Percentiles rank a stretch among this genome's conserved stretches.
Conservation (phyloP, 2,888 invertebrate species). For the Andrena hattorfiana region DNA sequence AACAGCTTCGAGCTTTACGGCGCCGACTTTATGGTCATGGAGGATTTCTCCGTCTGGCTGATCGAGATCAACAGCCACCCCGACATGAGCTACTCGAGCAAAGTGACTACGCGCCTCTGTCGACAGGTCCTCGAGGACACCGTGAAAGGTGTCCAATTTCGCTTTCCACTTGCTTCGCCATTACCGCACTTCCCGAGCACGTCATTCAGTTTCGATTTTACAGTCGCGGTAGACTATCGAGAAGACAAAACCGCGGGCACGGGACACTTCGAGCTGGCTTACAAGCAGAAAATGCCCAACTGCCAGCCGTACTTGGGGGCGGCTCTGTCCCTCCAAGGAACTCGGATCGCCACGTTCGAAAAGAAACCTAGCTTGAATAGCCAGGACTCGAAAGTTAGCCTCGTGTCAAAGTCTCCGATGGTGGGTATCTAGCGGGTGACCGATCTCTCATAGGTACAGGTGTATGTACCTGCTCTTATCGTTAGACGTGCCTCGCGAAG, state of each 20-base stretch:
- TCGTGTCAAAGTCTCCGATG: conserved; percentile 73
- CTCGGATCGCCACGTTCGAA: conserved; percentile 86
- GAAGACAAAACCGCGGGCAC: conserved; percentile 91
- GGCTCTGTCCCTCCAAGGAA: conserved; percentile 89
- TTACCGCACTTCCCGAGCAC: too few species aligned
- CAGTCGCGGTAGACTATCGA: conserved; percentile 92
- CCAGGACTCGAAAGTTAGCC: conserved; percentile 84
- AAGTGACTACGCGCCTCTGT: conserved; percentile 94
- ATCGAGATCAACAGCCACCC: conserved; percentile 98
- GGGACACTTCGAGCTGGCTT: conserved; percentile 92
- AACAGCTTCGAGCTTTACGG: conserved; percentile 97
- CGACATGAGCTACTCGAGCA: conserved; percentile 95
- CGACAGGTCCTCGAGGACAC: conserved; percentile 95
- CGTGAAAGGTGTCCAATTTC: conserved; percentile 90
- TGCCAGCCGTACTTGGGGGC: conserved; percentile 93
- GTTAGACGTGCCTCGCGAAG: conserved; percentile 76
- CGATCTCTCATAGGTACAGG: background rate
- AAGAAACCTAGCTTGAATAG: conserved; percentile 83
- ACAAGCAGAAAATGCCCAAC: conserved; percentile 91
- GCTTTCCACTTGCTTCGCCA: background rate
- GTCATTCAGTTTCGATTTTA: conserved; percentile 60
- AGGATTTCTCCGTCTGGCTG: conserved; percentile 95
- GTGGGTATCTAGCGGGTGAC: conserved; percentile 58
- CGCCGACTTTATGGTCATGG: conserved; percentile 97
- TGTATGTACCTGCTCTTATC: background rate